These are phyloP conservation scores for Petrolisthes cinctipes DNA, from an alignment of 2,888 invertebrate species.

Conservation along the genomic window DNA sequence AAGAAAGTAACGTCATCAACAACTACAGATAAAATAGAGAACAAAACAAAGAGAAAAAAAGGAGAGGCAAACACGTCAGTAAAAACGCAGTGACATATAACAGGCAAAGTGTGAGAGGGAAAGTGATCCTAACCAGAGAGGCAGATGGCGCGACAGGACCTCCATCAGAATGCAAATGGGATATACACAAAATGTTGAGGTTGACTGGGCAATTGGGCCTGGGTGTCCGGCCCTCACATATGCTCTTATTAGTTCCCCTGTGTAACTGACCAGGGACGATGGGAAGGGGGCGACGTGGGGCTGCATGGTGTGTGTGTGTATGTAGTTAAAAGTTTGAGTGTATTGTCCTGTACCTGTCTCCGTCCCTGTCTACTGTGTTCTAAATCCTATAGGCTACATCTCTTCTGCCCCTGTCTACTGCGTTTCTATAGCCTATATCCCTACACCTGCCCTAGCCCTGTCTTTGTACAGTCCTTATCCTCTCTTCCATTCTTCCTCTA, in stretches of 20 bases:
- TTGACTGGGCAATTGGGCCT: constrained; percentile 47
- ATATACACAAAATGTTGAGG: constrained; percentile 53
- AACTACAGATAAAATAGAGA: too few species aligned
- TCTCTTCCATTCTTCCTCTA: too few species aligned
- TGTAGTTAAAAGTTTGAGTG: too few species aligned
- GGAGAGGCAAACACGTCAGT: constrained; percentile 18
- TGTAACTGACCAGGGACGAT: background rate
- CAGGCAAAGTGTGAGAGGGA: background rate
- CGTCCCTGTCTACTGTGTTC: too few species aligned
- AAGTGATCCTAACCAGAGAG: constrained; percentile 17
- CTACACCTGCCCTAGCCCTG: too few species aligned
- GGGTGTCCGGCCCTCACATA: constrained; percentile 42
- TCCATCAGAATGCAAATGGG: constrained; percentile 55
- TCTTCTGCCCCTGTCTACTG: too few species aligned
- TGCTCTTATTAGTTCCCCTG: constrained; percentile 34
- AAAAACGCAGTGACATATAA: constrained; percentile 20
- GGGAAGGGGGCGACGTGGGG: background rate
- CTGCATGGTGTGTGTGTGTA: background rate
- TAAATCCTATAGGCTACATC: too few species aligned
- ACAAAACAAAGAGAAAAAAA: background rate
- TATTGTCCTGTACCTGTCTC: too few species aligned
- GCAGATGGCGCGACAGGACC: constrained; percentile 51
- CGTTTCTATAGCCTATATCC: too few species aligned
- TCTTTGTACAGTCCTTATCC: too few species aligned
- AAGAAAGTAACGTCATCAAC: too few species aligned